These are phyloP conservation scores for Ephestia elutella DNA, from an alignment of 1,140 invertebrate genomes.

Conservation along the genomic window DNA sequence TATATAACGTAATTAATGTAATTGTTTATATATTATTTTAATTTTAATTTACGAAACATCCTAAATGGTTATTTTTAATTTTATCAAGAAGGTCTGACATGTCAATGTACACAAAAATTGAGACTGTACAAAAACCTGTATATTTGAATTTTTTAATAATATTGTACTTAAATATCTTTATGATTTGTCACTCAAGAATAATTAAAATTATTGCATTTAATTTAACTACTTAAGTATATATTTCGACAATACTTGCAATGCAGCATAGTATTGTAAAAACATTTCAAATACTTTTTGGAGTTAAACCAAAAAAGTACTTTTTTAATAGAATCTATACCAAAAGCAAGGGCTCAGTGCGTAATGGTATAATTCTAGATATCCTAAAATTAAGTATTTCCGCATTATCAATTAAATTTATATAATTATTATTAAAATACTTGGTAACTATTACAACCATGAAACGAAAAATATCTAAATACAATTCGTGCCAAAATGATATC, in stretches of 20 bases:
- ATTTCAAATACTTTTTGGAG: neutral
- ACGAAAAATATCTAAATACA: conserved; percentile 16
- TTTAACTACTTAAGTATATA: conserved; percentile 8
- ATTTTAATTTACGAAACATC: conserved; percentile 37
- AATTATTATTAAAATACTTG: neutral
- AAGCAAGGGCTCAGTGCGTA: conserved; percentile 56
- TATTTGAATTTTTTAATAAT: conserved; percentile 14
- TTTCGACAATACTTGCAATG: conserved; percentile 8
- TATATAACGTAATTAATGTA: conserved; percentile 39
- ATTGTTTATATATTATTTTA: conserved; percentile 40
- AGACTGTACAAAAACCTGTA: conserved; percentile 37
- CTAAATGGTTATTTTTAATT: conserved; percentile 33
- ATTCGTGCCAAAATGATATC: conserved; percentile 3
- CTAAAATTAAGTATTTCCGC: conserved; percentile 40
- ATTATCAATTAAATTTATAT: conserved; percentile 23
- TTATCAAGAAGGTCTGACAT: conserved; percentile 26
- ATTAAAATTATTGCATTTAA: conserved; percentile 50
- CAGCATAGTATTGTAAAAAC: conserved; percentile 8
- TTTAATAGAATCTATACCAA: conserved; percentile 41
- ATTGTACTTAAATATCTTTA: conserved; percentile 23
- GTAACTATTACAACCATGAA: conserved; percentile 6
- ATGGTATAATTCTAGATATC: conserved; percentile 43
- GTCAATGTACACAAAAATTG: conserved; percentile 22
- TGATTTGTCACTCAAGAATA: conserved; percentile 17
- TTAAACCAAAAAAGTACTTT: neutral